A percentile compares a stretch with the other conserved stretches of the same genome.
phyloP scores from a whole-genome alignment of 2,797 vertebrate species.

The Manis crassicaudata region DNA sequence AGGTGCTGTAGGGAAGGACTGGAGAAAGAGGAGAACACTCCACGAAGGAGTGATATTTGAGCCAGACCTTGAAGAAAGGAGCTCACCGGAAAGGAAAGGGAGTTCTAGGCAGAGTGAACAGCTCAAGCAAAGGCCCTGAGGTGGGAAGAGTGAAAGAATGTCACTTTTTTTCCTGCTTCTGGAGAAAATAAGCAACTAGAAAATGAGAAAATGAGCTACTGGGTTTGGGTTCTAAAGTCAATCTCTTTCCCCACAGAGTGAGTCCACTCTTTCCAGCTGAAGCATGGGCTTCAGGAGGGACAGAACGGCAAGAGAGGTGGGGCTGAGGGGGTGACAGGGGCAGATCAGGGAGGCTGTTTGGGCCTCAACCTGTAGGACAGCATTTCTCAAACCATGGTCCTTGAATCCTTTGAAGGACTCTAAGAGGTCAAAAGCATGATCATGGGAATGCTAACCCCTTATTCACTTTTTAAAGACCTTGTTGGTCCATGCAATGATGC shows the following conservation, averaged over 20 bases:
- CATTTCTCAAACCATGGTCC: background rate
- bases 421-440: background rate
- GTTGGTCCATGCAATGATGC: background rate
- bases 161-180: background rate
- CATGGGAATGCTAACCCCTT: background rate
- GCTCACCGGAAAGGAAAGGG: background rate
- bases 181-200: background rate
- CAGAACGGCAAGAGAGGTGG: too few species aligned
- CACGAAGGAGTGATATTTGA: background rate
- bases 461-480: background rate
- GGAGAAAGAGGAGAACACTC: background rate
- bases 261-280: background rate
- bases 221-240: background rate
- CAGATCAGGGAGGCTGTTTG: background rate
- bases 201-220: background rate
- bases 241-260: background rate
- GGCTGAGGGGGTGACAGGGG: background rate
- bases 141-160: background rate
- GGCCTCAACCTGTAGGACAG: background rate
- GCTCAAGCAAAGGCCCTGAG: background rate
- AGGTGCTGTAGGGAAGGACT: background rate
- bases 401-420: background rate
- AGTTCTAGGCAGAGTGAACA: background rate
- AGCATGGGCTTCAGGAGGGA: background rate
- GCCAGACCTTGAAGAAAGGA: background rate